Percentiles rank a stretch among this genome's conserved stretches.
Conservation (phyloP, 1,140 invertebrate species). For the Bombus superbus region DNA sequence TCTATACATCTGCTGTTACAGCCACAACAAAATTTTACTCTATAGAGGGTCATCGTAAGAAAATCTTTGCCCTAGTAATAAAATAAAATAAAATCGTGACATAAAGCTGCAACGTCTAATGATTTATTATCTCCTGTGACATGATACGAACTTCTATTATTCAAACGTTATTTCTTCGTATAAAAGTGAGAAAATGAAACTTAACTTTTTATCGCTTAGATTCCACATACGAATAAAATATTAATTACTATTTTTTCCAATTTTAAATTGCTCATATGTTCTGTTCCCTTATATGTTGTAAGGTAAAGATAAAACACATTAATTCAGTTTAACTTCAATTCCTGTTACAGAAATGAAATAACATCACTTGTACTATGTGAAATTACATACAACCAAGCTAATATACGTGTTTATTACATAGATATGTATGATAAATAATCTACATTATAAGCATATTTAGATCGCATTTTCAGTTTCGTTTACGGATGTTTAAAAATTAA, state of each 20-base stretch:
- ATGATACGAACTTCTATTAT: background rate
- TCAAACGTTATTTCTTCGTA: background rate
- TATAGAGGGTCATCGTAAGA: background rate
- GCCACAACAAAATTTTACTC: slow-evolving; percentile 2
- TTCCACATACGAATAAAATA: background rate
- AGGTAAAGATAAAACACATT: background rate
- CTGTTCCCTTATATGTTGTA: background rate
- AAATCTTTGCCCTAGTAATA: background rate
- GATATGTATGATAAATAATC: background rate
- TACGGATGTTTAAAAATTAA: background rate
- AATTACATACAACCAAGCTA: background rate
- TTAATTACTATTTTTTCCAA: too few species aligned
- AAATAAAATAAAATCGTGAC: slow-evolving; percentile 45
- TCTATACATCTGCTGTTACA: slow-evolving; percentile 22
- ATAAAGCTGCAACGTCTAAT: slow-evolving; percentile 38
- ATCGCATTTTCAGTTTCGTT: background rate
- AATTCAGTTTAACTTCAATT: background rate
- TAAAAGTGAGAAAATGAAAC: background rate
- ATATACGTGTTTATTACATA: background rate
- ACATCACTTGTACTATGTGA: background rate
- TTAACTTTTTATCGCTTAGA: background rate
- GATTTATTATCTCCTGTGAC: slow-evolving; percentile 50
- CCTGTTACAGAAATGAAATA: background rate
- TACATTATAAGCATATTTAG: too few species aligned
- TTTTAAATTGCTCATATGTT: background rate